Conservation (phyloP, 1,140 invertebrate genomes). For the Steinernema khuongi region DNA sequence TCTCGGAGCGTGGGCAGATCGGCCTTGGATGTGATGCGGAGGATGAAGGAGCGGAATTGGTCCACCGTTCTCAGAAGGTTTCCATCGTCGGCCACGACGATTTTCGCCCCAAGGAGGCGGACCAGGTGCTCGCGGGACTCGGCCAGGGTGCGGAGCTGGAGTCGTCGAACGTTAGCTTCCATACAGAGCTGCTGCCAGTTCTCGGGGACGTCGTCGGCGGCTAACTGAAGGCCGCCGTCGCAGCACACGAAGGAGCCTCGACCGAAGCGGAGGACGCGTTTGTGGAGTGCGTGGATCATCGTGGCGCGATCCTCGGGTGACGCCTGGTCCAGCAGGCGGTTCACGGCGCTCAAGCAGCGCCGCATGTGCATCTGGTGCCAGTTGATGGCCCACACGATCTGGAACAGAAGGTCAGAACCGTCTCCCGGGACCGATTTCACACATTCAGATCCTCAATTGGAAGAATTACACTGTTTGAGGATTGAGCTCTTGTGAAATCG, state of each 20-base stretch:
- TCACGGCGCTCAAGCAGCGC: constrained; percentile 24
- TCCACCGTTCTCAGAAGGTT: constrained; percentile 7
- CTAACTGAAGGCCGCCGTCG: constrained; percentile 34
- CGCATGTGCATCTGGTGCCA: constrained; percentile 36
- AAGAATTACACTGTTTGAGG: too few relatives aligned
- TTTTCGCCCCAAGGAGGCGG: constrained; percentile 8
- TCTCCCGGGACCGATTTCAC: too few relatives aligned
- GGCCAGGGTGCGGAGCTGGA: not conserved
- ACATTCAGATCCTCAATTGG: not conserved
- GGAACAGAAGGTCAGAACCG: constrained; percentile 4
- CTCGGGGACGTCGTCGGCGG: constrained; percentile 36
- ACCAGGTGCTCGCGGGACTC: constrained; percentile 1
- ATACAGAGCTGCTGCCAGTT: constrained; percentile 31
- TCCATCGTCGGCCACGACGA: not conserved
- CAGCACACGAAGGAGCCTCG: constrained; percentile 38
- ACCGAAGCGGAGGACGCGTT: constrained; percentile 29
- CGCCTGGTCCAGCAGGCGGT: constrained; percentile 31
- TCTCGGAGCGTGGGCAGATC: not conserved
- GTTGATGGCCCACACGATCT: constrained; percentile 34
- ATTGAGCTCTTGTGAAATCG: too few relatives aligned
- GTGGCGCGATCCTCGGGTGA: not conserved
- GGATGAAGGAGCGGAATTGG: not conserved
- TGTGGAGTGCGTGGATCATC: constrained; percentile 26
- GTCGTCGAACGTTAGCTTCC: constrained; percentile 15
- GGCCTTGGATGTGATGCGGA: constrained; percentile 17